Evolutionary conservation across 2,797 vertebrate genomes (phyloP).

Genomic region (Gambelia wislizenii): DNA sequence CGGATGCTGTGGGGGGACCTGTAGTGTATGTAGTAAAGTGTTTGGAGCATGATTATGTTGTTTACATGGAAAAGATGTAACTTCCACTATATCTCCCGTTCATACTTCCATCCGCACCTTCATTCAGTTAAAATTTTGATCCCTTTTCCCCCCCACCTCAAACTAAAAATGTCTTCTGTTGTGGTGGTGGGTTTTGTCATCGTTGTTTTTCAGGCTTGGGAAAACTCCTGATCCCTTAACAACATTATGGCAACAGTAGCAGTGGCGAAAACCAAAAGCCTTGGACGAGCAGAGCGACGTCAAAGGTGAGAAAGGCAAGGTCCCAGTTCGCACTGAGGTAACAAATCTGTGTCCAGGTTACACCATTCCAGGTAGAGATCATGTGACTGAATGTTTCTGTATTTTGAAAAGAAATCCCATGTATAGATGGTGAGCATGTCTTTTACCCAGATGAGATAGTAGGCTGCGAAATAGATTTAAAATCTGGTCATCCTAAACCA

Average conservation of each 20-base stretch:
- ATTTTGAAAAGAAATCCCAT: neutral
- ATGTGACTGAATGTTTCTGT: neutral
- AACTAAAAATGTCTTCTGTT: rapidly evolving
- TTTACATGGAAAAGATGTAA: neutral
- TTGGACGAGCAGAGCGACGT: neutral
- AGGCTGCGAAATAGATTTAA: too few species aligned
- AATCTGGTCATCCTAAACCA: too few species aligned
- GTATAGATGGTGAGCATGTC: too few species aligned
- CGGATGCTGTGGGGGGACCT: too few species aligned
- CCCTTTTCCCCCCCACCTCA: neutral
- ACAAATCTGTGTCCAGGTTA: neutral
- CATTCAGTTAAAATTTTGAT: neutral
- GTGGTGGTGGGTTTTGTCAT: too few species aligned
- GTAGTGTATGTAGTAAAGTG: neutral
- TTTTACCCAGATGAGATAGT: too few species aligned
- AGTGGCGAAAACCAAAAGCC: neutral
- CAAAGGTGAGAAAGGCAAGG: slow-evolving; percentile 25
- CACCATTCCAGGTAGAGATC: neutral
- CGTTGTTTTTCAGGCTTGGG: neutral
- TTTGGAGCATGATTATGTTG: neutral
- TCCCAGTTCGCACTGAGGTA: neutral
- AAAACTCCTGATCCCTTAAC: neutral
- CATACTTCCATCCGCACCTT: neutral
- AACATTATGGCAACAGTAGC: neutral
- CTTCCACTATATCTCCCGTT: too few species aligned